phyloP scores from a whole-genome alignment of 2,888 invertebrate genomes.

The Sphaeridia pumilis region DNA sequence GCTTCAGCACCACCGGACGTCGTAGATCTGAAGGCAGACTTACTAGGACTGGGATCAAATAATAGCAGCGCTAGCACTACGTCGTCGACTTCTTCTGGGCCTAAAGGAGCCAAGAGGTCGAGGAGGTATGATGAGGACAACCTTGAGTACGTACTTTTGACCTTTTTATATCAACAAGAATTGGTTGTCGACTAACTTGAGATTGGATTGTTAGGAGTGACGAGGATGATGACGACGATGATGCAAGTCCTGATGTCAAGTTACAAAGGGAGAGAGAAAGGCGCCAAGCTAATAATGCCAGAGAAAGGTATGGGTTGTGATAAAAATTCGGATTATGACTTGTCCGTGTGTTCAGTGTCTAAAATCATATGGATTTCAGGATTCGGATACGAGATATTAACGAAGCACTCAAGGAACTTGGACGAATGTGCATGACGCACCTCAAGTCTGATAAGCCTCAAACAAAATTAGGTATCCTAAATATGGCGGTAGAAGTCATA shows the following conservation, averaged over 20 bases:
- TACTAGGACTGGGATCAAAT: conserved; percentile 33
- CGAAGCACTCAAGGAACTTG: conserved; percentile 95
- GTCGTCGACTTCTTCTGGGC: conserved; percentile 34
- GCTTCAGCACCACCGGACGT: conserved; percentile 11
- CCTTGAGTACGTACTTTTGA: too few relatives aligned
- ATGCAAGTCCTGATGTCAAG: conserved; percentile 72
- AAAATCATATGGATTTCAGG: too few relatives aligned
- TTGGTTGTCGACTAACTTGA: too few relatives aligned
- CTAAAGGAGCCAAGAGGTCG: conserved; percentile 31
- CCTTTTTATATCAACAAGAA: too few relatives aligned
- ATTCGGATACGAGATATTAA: conserved; percentile 98
- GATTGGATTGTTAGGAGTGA: conserved; percentile 19
- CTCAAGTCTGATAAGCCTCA: conserved; percentile 93
- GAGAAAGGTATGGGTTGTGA: conserved; percentile 76
- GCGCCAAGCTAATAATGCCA: conserved; percentile 95
- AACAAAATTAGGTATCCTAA: conserved; percentile 94
- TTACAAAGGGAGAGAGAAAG: conserved; percentile 89
- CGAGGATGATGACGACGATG: conserved; percentile 64
- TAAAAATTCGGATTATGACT: too few relatives aligned
- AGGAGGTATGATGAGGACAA: conserved; percentile 26
- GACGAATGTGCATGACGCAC: conserved; percentile 96
- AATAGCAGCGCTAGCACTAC: conserved; percentile 36
- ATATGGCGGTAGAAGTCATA: conserved; percentile 97
- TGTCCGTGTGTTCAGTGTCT: too few relatives aligned
- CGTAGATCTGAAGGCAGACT: conserved; percentile 30